Conservation (phyloP, 2,113 vertebrate species). For the Nerophis lumbriciformis region DNA sequence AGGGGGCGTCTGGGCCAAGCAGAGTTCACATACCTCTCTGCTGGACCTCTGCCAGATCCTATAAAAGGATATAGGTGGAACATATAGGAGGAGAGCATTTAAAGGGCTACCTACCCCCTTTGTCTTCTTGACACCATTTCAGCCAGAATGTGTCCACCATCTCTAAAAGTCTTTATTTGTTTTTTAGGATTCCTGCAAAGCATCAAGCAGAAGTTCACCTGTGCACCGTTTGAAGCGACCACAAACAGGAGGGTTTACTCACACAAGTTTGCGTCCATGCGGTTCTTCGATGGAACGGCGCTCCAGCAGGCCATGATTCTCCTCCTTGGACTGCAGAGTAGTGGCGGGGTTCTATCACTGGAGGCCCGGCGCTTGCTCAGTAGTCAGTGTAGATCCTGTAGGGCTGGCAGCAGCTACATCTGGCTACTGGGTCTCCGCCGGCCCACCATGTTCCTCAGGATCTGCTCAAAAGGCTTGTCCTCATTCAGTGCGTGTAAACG, state of each 20-base stretch:
- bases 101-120: background rate
- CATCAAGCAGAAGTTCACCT: background rate
- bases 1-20: constrained; percentile 35
- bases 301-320: background rate
- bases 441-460: constrained; percentile 20
- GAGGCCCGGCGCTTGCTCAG: constrained; percentile 83
- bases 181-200: constrained; percentile 27
- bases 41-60: constrained; percentile 53
- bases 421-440: constrained; percentile 97
- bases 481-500: too few species aligned
- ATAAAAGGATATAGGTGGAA: constrained; percentile 32
- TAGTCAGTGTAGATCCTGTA: constrained; percentile 99
- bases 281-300: background rate
- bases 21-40: constrained; percentile 59
- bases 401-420: constrained; percentile 91
- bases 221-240: too few species aligned
- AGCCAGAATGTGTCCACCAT: background rate
- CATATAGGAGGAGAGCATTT: constrained; percentile 7
- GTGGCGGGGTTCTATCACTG: background rate
- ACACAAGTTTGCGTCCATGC: background rate
- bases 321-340: background rate
- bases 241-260: background rate
- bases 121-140: background rate
- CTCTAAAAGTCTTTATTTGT: constrained; percentile 2
- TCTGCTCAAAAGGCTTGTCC: background rate